These are phyloP conservation scores for Neotoxoptera formosana DNA, from an alignment of 1,140 invertebrate species.

Conservation along the genomic window DNA sequence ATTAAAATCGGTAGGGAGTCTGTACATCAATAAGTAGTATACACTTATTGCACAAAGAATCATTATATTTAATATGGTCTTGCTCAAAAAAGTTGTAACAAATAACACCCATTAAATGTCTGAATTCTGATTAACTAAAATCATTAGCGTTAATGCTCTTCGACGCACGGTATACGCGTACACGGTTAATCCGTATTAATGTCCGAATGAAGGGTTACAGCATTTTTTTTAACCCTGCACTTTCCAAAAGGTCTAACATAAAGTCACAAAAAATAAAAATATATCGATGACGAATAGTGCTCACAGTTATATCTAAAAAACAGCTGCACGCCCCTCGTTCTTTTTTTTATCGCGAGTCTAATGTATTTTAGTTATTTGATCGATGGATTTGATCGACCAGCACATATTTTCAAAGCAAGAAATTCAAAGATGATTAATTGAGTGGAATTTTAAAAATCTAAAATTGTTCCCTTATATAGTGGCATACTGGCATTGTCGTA, in stretches of 20 bases:
- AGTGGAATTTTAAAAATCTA: background rate
- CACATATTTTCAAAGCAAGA: background rate
- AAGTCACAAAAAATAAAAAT: background rate
- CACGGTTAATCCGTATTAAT: background rate
- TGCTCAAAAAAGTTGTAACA: background rate
- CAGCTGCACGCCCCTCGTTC: background rate
- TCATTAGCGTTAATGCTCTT: background rate
- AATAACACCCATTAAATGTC: background rate
- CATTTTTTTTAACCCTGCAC: background rate
- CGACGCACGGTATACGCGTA: background rate
- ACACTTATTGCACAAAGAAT: background rate
- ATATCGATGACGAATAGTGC: background rate
- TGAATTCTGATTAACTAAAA: background rate
- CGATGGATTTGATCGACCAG: background rate
- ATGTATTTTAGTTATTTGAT: background rate
- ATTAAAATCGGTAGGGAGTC: no score
- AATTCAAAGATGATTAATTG: constrained; percentile 2
- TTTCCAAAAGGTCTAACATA: background rate
- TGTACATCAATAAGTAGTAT: background rate
- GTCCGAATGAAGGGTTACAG: background rate
- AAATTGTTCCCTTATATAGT: background rate
- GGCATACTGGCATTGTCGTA: background rate
- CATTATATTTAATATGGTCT: background rate
- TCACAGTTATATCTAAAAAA: background rate
- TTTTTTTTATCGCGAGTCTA: background rate